Percentiles rank a stretch among this genome's conserved stretches.
These are phyloP conservation scores for Tipula helvola DNA, from an alignment of 2,888 invertebrate genomes.

Conservation along the genomic window DNA sequence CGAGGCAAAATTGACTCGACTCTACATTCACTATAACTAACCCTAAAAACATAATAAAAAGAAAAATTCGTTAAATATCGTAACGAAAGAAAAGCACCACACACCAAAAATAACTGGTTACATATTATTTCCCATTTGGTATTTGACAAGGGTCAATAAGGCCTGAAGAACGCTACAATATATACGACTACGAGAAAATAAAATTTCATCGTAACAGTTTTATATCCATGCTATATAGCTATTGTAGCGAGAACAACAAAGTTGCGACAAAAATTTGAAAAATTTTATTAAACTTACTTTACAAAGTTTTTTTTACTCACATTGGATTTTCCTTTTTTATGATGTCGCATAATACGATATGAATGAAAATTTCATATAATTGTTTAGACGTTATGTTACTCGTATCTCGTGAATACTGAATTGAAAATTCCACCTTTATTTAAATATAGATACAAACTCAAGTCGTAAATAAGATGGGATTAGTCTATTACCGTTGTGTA, in stretches of 20 bases:
- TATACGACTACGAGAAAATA: not conserved
- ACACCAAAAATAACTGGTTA: not conserved
- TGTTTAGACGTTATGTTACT: not conserved
- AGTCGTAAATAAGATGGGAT: not conserved
- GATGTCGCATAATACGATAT: not conserved
- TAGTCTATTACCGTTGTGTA: not conserved
- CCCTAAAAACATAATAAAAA: not conserved
- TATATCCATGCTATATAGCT: not conserved
- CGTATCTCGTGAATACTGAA: not conserved
- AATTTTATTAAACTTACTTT: too few relatives aligned
- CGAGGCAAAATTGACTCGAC: not conserved
- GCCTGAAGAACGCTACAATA: not conserved
- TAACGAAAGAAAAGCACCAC: not conserved
- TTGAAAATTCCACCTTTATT: not conserved
- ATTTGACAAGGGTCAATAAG: not conserved
- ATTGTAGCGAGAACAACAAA: not conserved
- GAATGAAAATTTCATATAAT: not conserved
- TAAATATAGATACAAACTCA: not conserved
- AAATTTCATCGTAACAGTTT: not conserved
- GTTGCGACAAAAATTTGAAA: not conserved
- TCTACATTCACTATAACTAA: not conserved
- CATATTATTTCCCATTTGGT: not conserved
- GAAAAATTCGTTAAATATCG: not conserved
- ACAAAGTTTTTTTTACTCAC: not conserved
- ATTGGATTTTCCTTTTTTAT: not conserved